Evolutionary conservation across 2,797 vertebrate species (phyloP), one percentile per base, ranked within the genome.

Genomic region (Lates japonicus): DNA sequence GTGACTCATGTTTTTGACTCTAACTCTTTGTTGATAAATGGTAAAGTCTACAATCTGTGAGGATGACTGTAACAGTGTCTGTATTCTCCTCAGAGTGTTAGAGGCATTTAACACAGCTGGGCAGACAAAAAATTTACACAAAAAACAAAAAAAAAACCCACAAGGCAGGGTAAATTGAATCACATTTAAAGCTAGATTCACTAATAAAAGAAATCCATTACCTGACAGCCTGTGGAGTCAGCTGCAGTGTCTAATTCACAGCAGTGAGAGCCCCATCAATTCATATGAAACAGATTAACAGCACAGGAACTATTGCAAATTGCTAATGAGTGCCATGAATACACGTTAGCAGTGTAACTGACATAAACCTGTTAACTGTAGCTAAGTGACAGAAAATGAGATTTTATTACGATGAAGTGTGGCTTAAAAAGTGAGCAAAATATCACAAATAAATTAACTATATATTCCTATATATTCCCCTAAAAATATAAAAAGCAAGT

Each of bases 181-280:
- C 71, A 73, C 51, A 78, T 86, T 74, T 79, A 72, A 81, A 87
- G 5, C 52, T 57, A 69, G 58, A 79, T 81, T 83, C 60, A 41
- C 80, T 76, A 74, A 89, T 84, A 81, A 87, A 86, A 82, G 80
- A 78, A 89, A 85, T 7, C 82, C 65, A 83, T 90, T 91, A 88
- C 69, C 81, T 83, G 72, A 42, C 67, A 75, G 81, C 69, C 74
- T 72, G 76, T 84, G 81, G 78, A 90, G 74, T 77, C 71, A 48
- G 78, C 81, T 73, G 80, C 72, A 63, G 69, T 44, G 73, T 72
- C 64, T 88, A 74, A 80, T 81, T 82, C 76, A 78, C 51, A 88
- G 82, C 58, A 78, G 74, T 46, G 52, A 81, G 68, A 80, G 70
- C 64, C 70, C 66, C 76, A 79, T 88, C 74, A 72, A 76, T 88